Evolutionary conservation across 2,113 vertebrate species (phyloP).

Genomic region (Otus sunia): DNA sequence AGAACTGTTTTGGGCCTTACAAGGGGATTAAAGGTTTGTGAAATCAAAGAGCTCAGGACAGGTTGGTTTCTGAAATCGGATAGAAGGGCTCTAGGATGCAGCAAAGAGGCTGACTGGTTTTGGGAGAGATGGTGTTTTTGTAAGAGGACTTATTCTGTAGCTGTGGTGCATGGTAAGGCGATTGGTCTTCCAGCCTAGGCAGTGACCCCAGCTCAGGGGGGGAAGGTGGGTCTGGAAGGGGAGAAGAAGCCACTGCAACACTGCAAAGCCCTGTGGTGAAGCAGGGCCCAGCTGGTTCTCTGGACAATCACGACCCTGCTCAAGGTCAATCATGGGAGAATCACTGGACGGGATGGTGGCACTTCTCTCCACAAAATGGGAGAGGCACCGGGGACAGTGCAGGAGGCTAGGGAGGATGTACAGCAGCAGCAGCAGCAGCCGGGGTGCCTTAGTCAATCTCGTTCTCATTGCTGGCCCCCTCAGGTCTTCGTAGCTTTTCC

Average conservation of each 20-base stretch:
- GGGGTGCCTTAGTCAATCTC: constrained; percentile 86
- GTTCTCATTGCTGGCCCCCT: constrained; percentile 92
- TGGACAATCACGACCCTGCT: not conserved
- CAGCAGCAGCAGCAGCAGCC: constrained; percentile 24
- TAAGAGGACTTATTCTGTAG: not conserved
- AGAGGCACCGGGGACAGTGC: not conserved
- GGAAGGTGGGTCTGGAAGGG: not conserved
- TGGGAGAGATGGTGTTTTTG: not conserved
- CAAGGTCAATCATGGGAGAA: constrained; percentile 30
- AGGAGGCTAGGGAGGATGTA: not conserved
- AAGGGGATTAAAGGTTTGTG: not conserved
- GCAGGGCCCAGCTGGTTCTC: not conserved
- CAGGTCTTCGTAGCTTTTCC: constrained; percentile 91
- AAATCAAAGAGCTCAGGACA: constrained; percentile 3
- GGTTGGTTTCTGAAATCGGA: not conserved
- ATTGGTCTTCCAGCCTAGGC: constrained; percentile 11
- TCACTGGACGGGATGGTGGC: constrained; percentile 20
- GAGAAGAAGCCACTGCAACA: not conserved
- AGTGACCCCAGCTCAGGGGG: constrained; percentile 2
- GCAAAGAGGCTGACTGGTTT: not conserved
- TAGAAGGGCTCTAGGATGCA: not conserved
- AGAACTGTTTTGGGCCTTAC: not conserved
- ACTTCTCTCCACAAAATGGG: constrained; percentile 8
- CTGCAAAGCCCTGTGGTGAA: constrained; percentile 14
- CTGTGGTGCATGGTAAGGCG: constrained; percentile 36